A percentile compares a stretch with the other conserved stretches of the same genome.
These are phyloP conservation scores for Macroglossus sobrinus DNA, from an alignment of 2,113 vertebrate species.

Conservation along the genomic window DNA sequence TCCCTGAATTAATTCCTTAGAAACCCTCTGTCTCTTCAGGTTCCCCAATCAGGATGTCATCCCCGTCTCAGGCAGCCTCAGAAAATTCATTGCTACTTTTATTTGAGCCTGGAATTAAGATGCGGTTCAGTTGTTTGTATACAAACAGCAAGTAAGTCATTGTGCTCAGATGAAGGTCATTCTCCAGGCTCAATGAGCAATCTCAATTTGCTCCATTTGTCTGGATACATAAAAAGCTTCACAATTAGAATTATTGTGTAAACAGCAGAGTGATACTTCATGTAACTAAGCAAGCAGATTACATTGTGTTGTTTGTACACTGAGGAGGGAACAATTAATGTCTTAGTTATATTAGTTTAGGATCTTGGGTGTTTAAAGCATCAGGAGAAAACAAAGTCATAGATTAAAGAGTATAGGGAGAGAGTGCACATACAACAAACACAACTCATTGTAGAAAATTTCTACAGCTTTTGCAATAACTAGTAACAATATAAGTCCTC, in stretches of 20 bases:
- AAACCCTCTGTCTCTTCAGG: not conserved
- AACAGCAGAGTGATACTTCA: not conserved
- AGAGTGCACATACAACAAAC: not conserved
- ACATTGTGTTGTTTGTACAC: not conserved
- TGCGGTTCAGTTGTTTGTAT: not conserved
- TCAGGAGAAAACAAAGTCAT: not conserved
- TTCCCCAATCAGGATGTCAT: not conserved
- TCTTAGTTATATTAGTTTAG: conserved; percentile 2
- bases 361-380: not conserved
- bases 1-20: not conserved
- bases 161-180: conserved; percentile 38
- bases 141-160: conserved; percentile 43
- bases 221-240: conserved; percentile 26
- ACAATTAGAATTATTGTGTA: conserved; percentile 20
- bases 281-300: conserved; percentile 26
- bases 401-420: not conserved
- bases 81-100: conserved; percentile 3
- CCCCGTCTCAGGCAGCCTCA: not conserved
- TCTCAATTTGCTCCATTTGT: conserved; percentile 55
- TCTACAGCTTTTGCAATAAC: not conserved
- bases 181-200: conserved; percentile 13
- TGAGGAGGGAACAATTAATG: not conserved
- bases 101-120: conserved; percentile 36
- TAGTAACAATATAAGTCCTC: not conserved
- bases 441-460: not conserved